Conservation (phyloP, 2,888 invertebrate species). For the Leptinotarsa haldemani region DNA sequence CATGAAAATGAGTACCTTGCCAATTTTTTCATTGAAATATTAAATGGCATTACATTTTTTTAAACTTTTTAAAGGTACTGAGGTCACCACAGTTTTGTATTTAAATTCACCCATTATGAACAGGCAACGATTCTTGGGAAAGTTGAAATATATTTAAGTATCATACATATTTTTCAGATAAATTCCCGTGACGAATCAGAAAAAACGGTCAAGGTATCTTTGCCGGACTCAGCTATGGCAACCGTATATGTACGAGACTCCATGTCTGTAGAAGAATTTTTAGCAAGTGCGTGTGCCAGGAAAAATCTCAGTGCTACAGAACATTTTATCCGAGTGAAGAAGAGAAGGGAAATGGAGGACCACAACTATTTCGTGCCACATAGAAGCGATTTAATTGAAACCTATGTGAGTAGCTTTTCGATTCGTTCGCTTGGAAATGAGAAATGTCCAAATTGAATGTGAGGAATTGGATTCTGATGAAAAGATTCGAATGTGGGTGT, state of each 20-base stretch:
- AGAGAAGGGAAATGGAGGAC: constrained; percentile 94
- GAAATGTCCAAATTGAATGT: constrained; percentile 16
- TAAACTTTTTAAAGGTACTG: no score
- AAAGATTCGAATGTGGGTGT: constrained; percentile 1
- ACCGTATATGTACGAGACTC: constrained; percentile 89
- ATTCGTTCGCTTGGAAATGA: constrained; percentile 24
- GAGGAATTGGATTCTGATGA: constrained; percentile 13
- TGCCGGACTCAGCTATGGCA: constrained; percentile 86
- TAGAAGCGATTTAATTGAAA: constrained; percentile 93
- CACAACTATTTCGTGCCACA: constrained; percentile 97
- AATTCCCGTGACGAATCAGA: constrained; percentile 88
- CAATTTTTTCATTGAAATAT: no score
- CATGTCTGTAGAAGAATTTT: constrained; percentile 96
- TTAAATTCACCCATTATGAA: no score
- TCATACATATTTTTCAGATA: constrained; percentile 71
- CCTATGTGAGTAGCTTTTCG: constrained; percentile 80
- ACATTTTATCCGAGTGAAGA: constrained; percentile 95
- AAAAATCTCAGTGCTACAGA: constrained; percentile 94
- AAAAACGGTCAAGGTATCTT: constrained; percentile 88
- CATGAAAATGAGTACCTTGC: no score
- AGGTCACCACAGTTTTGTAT: no score
- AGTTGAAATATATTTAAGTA: no score
- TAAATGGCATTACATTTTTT: no score
- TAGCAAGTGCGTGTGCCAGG: constrained; percentile 91
- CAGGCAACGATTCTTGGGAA: no score